These are phyloP conservation scores for Goniozus legneri DNA, from an alignment of 1,140 invertebrate genomes.

Conservation along the genomic window DNA sequence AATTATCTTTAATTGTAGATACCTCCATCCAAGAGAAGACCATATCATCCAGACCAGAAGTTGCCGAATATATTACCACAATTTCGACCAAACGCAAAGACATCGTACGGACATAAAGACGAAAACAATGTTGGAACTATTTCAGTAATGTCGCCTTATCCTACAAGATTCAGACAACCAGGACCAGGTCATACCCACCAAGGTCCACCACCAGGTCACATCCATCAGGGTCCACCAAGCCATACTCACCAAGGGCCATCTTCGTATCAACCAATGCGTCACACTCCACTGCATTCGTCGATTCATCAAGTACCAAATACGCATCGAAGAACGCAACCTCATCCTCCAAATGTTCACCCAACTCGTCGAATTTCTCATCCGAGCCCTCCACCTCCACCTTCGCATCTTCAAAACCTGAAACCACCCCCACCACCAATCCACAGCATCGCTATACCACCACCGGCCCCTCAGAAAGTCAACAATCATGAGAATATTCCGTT, in stretches of 20 bases:
- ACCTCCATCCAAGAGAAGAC: conserved; percentile 48
- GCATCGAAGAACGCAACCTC: no score
- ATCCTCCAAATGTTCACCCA: no score
- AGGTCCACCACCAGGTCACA: conserved; percentile 14
- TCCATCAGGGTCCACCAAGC: conserved; percentile 11
- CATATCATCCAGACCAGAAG: conserved; percentile 44
- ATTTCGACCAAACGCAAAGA: conserved; percentile 65
- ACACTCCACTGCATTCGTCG: no score
- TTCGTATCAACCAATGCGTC: no score
- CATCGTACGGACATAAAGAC: conserved; percentile 54
- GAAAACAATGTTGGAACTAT: conserved; percentile 47
- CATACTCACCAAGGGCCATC: conserved; percentile 8
- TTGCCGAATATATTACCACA: conserved; percentile 70
- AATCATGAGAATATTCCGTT: no score
- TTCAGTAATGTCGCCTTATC: conserved; percentile 24
- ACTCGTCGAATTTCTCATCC: no score
- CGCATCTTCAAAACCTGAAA: conserved; percentile 48
- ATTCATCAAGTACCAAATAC: no score
- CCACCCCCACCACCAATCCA: conserved; percentile 52
- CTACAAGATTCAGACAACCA: conserved; percentile 16
- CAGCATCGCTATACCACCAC: no score
- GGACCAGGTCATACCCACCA: conserved; percentile 31
- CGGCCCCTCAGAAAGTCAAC: no score
- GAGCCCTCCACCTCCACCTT: conserved; percentile 17
- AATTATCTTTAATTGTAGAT: no score